phyloP scores from a whole-genome alignment of 1,140 invertebrate species.

The Whitmania pigra region DNA sequence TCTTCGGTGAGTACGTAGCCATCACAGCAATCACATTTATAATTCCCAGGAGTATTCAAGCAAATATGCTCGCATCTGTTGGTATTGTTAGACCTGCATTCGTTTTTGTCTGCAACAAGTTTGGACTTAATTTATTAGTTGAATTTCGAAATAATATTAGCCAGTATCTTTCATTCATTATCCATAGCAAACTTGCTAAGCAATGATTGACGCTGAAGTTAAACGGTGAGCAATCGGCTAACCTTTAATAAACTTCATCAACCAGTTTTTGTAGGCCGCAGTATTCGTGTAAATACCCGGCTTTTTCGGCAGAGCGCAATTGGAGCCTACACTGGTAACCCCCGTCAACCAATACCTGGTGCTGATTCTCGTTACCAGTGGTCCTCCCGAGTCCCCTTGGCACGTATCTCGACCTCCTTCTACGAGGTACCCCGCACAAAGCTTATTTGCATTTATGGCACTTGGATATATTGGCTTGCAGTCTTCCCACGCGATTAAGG shows the following conservation, averaged over 20 bases:
- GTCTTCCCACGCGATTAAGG: not conserved
- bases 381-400: slow-evolving; percentile 13
- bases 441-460: not conserved
- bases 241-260: not conserved
- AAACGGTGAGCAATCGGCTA: not conserved
- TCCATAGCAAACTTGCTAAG: too few species aligned
- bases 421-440: not conserved
- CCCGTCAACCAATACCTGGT: not conserved
- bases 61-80: slow-evolving; percentile 11
- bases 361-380: not conserved
- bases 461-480: slow-evolving; percentile 10
- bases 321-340: slow-evolving; percentile 10
- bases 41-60: slow-evolving; percentile 5
- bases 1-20: slow-evolving; percentile 2
- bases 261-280: not conserved
- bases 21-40: slow-evolving; percentile 9
- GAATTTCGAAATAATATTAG: too few species aligned
- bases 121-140: not conserved
- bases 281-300: slow-evolving; percentile 13
- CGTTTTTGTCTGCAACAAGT: not conserved
- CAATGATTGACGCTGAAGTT: too few species aligned
- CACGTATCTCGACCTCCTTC: slow-evolving; percentile 10
- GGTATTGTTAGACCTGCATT: not conserved
- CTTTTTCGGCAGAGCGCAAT: slow-evolving; percentile 6
- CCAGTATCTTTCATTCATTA: too few species aligned